Conservation (phyloP, 2,888 invertebrate species). For the Nycteola revayana region DNA sequence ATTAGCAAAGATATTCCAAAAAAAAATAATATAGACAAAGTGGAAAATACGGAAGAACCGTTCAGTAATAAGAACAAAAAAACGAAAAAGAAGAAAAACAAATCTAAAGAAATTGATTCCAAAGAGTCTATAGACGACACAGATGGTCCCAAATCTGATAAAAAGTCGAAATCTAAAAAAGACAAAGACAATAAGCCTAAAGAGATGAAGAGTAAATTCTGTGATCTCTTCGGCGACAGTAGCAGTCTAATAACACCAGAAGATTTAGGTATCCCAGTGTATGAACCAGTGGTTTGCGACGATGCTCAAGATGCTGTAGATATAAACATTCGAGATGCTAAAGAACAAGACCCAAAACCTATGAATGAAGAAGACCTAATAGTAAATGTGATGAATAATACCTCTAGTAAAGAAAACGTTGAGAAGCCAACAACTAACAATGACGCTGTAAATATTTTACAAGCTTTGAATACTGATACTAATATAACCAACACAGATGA, state of each 20-base stretch:
- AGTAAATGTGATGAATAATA: background rate
- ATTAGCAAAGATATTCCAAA: conserved; percentile 2
- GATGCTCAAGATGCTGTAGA: conserved; percentile 61
- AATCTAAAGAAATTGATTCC: conserved; percentile 26
- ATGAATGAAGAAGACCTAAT: background rate
- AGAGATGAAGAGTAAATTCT: conserved; percentile 49
- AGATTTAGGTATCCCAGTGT: conserved; percentile 57
- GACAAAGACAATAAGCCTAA: conserved; percentile 33
- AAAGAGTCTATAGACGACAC: conserved; percentile 20
- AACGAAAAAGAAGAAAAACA: conserved; percentile 36
- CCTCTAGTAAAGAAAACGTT: too few species aligned
- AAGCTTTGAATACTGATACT: conserved; percentile 1
- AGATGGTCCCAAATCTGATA: conserved; percentile 19
- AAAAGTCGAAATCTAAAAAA: conserved; percentile 31
- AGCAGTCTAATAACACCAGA: conserved; percentile 70
- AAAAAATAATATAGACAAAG: conserved; percentile 6
- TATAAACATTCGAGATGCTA: conserved; percentile 16
- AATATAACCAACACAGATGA: background rate
- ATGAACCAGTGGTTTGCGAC: conserved; percentile 49
- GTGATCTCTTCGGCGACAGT: conserved; percentile 68
- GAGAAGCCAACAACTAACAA: too few species aligned
- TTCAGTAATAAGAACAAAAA: conserved; percentile 36
- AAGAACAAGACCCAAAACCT: background rate
- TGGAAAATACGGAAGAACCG: conserved; percentile 13
- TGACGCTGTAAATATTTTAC: background rate